Evolutionary conservation across 2,113 vertebrate species (phyloP), one percentile per base, ranked within the genome.

Genomic region (Semnornis frantzii): DNA sequence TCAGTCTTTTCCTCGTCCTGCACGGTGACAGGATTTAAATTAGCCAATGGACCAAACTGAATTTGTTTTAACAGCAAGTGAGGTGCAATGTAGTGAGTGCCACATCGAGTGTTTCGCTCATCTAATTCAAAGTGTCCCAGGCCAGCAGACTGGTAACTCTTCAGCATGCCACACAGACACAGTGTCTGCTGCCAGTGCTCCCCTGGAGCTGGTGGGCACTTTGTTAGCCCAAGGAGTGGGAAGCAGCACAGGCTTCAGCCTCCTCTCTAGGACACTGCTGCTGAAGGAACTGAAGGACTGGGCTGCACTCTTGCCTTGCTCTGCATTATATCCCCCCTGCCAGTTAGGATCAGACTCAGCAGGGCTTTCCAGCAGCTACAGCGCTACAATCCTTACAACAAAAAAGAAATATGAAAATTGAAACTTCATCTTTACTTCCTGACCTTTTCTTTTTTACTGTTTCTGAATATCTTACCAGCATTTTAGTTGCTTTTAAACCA

Each of bases 141-240:
- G 57, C 28, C 50, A 79, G 87, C 28, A 34, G 17, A 64, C 25
- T 0, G 3, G 1, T 64, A 85, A 91, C 48, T 66, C 37, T 42
- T 77, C 59, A 33, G 48, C 5, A 58, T 68, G 33, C 62, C 54
- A 85, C 66, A 48, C 15, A 2, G 8, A 70, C 54, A 50, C 64
- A n/a, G 19, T 68, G 93, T 48, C 94, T 54, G 4, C 76, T 28
- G 39, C 0, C 2, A 68, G 60, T 87, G 82, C 64, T 83, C 57
- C 89, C 82, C 70, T 73, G 58, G 31, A 81, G 93, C 79, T 84
- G 50, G 90, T 90, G 75, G 90, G 83, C 86, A 82, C 94, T 94
- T 86, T 60, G 23, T 94, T 92, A 94, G 60, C 87, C 87, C 94
- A 83, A 92, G 88, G 92, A 95, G 76, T 1, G 42, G 92, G 93